Evolutionary conservation across 1,140 invertebrate species (phyloP).

Genomic region (Oncopodura yosiiana): DNA sequence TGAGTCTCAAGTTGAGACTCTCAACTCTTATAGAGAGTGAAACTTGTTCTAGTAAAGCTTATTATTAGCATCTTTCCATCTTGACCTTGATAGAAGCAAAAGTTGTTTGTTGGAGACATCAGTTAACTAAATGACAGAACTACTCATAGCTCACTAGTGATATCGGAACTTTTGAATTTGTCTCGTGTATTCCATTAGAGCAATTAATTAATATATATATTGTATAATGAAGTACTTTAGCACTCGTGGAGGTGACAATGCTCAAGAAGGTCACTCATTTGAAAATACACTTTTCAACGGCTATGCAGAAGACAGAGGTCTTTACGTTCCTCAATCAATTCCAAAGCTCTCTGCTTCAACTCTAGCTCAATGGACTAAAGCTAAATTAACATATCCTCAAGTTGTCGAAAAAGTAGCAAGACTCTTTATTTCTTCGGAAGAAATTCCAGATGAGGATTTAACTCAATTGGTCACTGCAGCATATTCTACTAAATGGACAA

Average conservation of each 20-base stretch:
- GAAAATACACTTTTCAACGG: constrained; percentile 42
- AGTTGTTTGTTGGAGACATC: too few species aligned
- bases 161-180: too few species aligned
- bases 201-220: neutral
- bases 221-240: constrained; percentile 42
- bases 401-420: constrained; percentile 40
- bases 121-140: too few species aligned
- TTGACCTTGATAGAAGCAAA: too few species aligned
- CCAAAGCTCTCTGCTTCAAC: constrained; percentile 37
- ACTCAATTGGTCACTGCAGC: constrained; percentile 1
- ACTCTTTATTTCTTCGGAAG: constrained; percentile 40
- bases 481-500: constrained; percentile 9
- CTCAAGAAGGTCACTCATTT: constrained; percentile 37
- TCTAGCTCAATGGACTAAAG: constrained; percentile 38
- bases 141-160: too few species aligned
- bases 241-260: constrained; percentile 37
- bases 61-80: too few species aligned
- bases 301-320: constrained; percentile 43
- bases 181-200: too few species aligned
- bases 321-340: constrained; percentile 42
- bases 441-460: constrained; percentile 38
- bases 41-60: too few species aligned
- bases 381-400: constrained; percentile 38
- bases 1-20: too few species aligned
- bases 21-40: too few species aligned